Evolutionary conservation across 2,888 invertebrate genomes (phyloP), one percentile per base, ranked within the genome.

Genomic region (Sarcophaga rosellei): DNA sequence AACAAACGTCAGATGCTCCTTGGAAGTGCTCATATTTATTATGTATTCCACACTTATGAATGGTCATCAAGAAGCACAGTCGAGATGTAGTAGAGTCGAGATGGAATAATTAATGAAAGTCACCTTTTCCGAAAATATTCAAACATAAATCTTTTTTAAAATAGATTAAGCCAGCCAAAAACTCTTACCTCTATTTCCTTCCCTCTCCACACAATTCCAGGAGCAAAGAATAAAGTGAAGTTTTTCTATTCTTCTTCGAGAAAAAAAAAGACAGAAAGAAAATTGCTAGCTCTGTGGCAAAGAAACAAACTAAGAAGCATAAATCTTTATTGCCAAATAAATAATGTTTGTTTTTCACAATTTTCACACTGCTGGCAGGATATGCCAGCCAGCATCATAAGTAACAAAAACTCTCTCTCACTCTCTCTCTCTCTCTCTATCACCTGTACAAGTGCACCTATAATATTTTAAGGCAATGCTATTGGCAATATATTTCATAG

Each of bases 301-400:
- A 53, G 44, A 44, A 53, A 65, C 70, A 62, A 75, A 70, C 44
- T 61, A 78, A 75, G 68, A 77, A 80, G 17, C 77, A 86, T 86
- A 86, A 86, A 86, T 86, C 86, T 86, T 84, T 73, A 86, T 83
- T 77, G 86, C 73, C 86, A 84, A 84, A 86, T 86, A 86, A 86
- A 86, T 84, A 86, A 84, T 86, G 84, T 80, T 82, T 86, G 81
- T 82, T 70, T 82, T 85, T 66, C 70, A 57, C 72, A 23, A 15
- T 65, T 44, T 47, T 72, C 53, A 35, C 35, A 65, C 75, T 53
- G 69, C 21, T 25, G 35, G 66, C 73, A 65, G 72, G 76, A 68
- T 62, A 69, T 82, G 45, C 57, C 25, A n/a, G 25, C 57, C 25
- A n/a, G 69, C 65, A 81, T 47, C 77, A 66, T 63, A 76, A 35